Evolutionary conservation across 2,797 vertebrate genomes (phyloP).

Genomic region (Falco concolor): DNA sequence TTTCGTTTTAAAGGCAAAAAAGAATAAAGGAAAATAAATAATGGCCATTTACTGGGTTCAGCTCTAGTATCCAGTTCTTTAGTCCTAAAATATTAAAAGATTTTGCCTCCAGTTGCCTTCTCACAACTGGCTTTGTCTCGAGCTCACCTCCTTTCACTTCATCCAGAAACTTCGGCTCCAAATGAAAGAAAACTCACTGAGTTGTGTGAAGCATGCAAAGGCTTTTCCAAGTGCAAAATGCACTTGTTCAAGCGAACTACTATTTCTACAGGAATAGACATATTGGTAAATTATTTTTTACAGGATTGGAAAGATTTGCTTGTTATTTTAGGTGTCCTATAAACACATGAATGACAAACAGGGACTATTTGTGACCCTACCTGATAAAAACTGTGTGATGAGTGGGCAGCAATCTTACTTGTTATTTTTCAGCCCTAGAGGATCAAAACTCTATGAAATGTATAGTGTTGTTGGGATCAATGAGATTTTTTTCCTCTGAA

Average conservation of each 20-base stretch:
- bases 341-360: background rate
- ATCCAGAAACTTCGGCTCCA: background rate
- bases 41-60: background rate
- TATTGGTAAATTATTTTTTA: background rate
- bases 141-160: background rate
- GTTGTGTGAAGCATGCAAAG: background rate
- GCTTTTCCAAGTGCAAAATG: background rate
- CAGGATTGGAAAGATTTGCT: background rate
- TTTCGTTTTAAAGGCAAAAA: background rate
- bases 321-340: background rate
- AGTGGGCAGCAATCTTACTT: no score
- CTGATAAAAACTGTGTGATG: no score
- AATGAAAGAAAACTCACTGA: background rate
- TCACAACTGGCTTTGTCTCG: background rate
- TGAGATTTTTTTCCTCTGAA: no score
- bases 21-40: background rate
- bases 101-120: background rate
- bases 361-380: no score
- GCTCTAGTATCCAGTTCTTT: background rate
- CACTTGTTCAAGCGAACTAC: background rate
- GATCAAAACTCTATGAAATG: no score
- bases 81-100: background rate
- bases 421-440: no score
- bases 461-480: no score
- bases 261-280: background rate